Conservation (phyloP, 2,113 vertebrate species). For the Herpailurus yagouaroundi region DNA sequence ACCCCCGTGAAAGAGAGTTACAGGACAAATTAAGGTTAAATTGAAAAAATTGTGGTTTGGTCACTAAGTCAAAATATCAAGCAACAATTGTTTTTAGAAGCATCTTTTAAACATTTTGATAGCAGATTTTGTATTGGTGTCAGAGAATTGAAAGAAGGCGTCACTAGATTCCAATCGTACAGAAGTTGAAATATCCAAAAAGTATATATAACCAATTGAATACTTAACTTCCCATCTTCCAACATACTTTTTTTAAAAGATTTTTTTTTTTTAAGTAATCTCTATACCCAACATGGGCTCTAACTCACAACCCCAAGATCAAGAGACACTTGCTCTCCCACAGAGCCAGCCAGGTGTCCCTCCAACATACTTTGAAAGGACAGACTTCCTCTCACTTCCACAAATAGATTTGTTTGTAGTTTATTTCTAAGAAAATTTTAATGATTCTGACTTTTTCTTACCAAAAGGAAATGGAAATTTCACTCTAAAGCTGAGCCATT, state of each 20-base stretch:
- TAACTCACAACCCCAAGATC: no score
- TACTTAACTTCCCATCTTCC: background rate
- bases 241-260: no score
- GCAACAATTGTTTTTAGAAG: conserved; percentile 12
- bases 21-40: background rate
- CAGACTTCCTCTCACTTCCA: conserved; percentile 2
- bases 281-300: no score
- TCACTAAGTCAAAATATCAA: conserved; percentile 13
- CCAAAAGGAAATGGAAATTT: background rate
- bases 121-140: conserved; percentile 39
- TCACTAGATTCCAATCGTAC: background rate
- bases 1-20: background rate
- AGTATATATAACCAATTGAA: background rate
- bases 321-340: no score
- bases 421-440: conserved; percentile 27
- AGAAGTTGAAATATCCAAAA: background rate
- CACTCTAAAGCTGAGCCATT: background rate
- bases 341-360: no score
- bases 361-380: background rate
- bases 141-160: conserved; percentile 7
- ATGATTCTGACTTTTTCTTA: conserved; percentile 32
- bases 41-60: background rate
- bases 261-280: no score
- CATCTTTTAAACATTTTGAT: background rate
- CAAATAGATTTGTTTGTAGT: background rate